phyloP scores from a whole-genome alignment of 2,113 vertebrate genomes.

The Aegithalos caudatus region DNA sequence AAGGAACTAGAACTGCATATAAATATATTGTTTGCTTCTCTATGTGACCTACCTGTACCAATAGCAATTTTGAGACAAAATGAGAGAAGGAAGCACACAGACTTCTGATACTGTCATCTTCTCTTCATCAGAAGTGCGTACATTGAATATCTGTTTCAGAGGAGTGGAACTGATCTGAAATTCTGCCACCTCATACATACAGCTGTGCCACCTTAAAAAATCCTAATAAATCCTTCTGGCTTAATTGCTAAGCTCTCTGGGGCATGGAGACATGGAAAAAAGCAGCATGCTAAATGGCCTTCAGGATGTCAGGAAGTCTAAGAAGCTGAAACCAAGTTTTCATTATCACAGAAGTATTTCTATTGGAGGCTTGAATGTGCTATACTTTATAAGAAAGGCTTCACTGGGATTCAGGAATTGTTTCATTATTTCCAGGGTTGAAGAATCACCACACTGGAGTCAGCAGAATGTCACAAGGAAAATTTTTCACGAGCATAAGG shows the following conservation, averaged over 20 bases:
- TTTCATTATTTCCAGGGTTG: not conserved
- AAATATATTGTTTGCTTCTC: not conserved
- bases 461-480: not conserved
- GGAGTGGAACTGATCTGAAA: not conserved
- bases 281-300: not conserved
- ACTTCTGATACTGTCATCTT: not conserved
- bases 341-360: not conserved
- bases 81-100: not conserved
- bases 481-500: not conserved
- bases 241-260: not conserved
- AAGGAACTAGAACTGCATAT: not conserved
- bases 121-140: not conserved
- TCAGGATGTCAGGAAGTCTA: not conserved
- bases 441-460: not conserved
- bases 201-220: not conserved
- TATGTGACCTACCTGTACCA: not conserved
- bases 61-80: not conserved
- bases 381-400: not conserved
- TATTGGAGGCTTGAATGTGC: not conserved
- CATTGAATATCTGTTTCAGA: not conserved
- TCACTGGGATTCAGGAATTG: not conserved
- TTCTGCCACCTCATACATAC: not conserved
- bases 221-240: constrained; percentile 15
- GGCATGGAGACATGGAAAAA: not conserved
- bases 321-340: not conserved